phyloP scores from a whole-genome alignment of 2,888 invertebrate genomes.

The Cryptus armator region DNA sequence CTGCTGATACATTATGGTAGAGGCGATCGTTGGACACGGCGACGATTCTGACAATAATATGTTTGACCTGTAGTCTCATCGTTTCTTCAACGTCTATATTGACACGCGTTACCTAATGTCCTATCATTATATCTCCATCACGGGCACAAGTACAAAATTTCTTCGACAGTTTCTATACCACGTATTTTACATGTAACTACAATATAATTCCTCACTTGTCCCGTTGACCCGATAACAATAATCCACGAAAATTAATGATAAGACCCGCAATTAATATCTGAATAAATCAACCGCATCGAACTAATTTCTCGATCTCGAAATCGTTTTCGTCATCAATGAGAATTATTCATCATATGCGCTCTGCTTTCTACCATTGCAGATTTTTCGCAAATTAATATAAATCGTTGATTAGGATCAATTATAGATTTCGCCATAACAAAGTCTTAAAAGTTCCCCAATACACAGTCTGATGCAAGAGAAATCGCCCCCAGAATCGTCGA shows the following conservation, averaged over 20 bases:
- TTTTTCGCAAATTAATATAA: slow-evolving; percentile 13
- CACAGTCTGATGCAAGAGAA: neutral
- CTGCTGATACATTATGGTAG: slow-evolving; percentile 65
- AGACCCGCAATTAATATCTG: slow-evolving; percentile 29
- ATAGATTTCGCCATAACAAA: neutral
- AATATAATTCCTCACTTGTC: slow-evolving; percentile 51
- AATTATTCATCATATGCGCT: too few relatives aligned
- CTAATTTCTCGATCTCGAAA: neutral
- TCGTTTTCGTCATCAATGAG: neutral
- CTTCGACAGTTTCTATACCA: neutral
- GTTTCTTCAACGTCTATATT: slow-evolving; percentile 66
- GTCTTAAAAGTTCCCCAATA: neutral
- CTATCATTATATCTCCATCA: slow-evolving; percentile 64
- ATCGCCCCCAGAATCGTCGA: neutral
- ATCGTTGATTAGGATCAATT: slow-evolving; percentile 40
- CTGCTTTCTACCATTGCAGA: neutral
- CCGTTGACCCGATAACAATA: slow-evolving; percentile 18
- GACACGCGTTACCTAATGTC: slow-evolving; percentile 56
- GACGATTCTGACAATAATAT: slow-evolving; percentile 71
- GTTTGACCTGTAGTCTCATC: slow-evolving; percentile 77
- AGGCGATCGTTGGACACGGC: slow-evolving; percentile 56
- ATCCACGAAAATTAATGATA: slow-evolving; percentile 13
- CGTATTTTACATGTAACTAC: slow-evolving; percentile 54
- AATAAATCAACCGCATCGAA: slow-evolving; percentile 28
- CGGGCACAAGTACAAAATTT: slow-evolving; percentile 18